These are phyloP conservation scores for Galeopterus variegatus DNA, from an alignment of 2,113 vertebrate genomes.

Conservation along the genomic window DNA sequence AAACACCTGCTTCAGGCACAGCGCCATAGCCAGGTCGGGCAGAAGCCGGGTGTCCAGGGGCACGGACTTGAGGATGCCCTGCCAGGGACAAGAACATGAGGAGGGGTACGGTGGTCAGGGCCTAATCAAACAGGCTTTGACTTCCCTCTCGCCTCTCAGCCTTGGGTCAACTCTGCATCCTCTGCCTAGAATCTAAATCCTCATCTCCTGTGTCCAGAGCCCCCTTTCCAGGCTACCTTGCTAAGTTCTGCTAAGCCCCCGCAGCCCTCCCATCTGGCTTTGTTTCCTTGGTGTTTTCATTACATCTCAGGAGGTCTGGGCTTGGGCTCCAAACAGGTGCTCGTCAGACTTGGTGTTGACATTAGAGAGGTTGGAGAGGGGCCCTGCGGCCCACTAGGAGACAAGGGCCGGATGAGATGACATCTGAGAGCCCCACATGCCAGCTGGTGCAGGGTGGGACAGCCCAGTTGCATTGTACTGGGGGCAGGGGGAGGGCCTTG, in stretches of 20 bases:
- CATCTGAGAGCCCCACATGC: neutral
- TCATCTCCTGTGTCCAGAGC: neutral
- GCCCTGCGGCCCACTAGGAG: neutral
- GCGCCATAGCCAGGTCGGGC: slow-evolving; percentile 89
- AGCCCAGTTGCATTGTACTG: slow-evolving; percentile 55
- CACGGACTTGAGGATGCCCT: slow-evolving; percentile 46
- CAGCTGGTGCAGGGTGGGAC: slow-evolving; percentile 63
- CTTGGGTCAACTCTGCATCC: neutral
- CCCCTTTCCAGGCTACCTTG: neutral
- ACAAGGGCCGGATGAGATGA: neutral
- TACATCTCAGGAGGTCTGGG: neutral
- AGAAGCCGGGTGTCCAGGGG: neutral
- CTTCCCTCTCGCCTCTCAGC: neutral
- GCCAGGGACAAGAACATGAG: neutral
- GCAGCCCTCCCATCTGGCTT: neutral
- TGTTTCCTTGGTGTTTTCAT: neutral
- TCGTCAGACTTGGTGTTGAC: slow-evolving; percentile 20
- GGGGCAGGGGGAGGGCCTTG: neutral
- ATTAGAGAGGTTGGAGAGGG: neutral
- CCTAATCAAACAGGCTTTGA: slow-evolving; percentile 3
- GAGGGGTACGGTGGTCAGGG: neutral
- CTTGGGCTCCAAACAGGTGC: slow-evolving; percentile 30
- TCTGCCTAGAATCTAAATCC: neutral
- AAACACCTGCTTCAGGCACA: slow-evolving; percentile 98
- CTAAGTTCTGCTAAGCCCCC: too few relatives aligned